Percentiles rank a stretch among this genome's conserved stretches.
These are phyloP conservation scores for Caenorhabditis sp. DNA, from an alignment of 2,888 invertebrate species.

Conservation along the genomic window DNA sequence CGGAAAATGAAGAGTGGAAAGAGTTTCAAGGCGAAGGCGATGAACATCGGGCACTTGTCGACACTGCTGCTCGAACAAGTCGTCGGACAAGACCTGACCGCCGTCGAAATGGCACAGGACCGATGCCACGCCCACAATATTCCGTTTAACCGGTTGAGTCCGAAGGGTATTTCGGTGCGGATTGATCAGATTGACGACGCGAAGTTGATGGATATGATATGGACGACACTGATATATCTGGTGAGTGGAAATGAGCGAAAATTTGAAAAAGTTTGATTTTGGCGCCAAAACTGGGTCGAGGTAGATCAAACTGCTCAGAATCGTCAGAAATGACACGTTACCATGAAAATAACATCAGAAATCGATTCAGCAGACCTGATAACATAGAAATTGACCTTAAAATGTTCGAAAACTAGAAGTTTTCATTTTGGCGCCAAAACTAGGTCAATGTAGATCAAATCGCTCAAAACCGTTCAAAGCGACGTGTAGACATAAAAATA, in stretches of 20 bases:
- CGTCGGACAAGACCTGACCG: conserved; percentile 79
- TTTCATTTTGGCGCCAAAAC: no score
- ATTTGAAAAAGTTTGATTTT: no score
- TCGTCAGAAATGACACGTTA: no score
- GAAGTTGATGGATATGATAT: conserved; percentile 81
- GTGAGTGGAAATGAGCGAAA: conserved; percentile 48
- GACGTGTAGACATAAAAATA: no score
- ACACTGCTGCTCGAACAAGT: conserved; percentile 79
- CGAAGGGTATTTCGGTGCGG: conserved; percentile 76
- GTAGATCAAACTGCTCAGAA: no score
- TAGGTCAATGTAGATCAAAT: no score
- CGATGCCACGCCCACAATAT: conserved; percentile 78
- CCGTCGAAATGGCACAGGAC: conserved; percentile 77
- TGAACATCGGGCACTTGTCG: conserved; percentile 74
- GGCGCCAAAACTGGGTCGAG: no score
- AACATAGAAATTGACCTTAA: no score
- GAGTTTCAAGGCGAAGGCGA: conserved; percentile 70
- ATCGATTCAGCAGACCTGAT: no score
- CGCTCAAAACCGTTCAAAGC: no score
- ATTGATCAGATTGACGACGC: conserved; percentile 80
- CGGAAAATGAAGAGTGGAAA: conserved; percentile 73
- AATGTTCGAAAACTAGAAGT: no score
- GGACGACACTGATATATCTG: conserved; percentile 76
- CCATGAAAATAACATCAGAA: no score
- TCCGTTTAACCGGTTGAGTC: conserved; percentile 78